Base-by-base conservation (phyloP, 1,140 invertebrate genomes). In the Drosophila ficusphila region DNA sequence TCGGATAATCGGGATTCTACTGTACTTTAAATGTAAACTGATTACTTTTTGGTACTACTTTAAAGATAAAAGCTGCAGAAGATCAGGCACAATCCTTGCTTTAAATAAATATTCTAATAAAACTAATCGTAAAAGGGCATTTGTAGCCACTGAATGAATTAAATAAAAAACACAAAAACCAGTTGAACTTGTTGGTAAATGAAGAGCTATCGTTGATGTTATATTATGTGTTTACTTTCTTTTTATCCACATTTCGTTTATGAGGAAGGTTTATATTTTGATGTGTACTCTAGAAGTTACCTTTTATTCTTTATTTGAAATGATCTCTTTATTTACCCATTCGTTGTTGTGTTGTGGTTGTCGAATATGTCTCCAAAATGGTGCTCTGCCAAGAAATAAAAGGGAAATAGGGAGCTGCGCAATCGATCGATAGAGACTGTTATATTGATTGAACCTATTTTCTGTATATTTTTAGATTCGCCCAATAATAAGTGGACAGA, bases 381-480 rank as follows among this genome's bases (percentile, higher is more conserved):
- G 74, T 83, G 46, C n/a, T 72, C 52, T 60, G 41, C 21, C 46
- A 19, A n/a, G 18, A n/a, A 33, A 23, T 9, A 16, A 27, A 12
- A 34, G 9, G 46, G 12, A 61, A 18, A 39, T 4, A 16, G 38
- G 9, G 14, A 38, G 21, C 21, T 8, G 14, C n/a, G 38, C 16
- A 18, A 39, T 18, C 36, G 34, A 36, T 34, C 39, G 36, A 42
- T 47, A 25, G 41, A 38, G 51, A 47, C 39, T 60, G 33, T 53
- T 42, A 56, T 74, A 88, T 67, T 89, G 39, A 73, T 72, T 82
- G 82, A 68, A 68, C 65, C 57, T 78, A 72, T 88, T 82, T 89
- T 91, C 83, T 91, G 72, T 91, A 90, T 91, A 91, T 91, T 91
- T 91, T 91, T 91, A 91, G 90, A 91, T 91, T 91, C 89, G 73